These are phyloP conservation scores for Drosophila navojoa DNA, from an alignment of 1,140 invertebrate species.

Conservation along the genomic window DNA sequence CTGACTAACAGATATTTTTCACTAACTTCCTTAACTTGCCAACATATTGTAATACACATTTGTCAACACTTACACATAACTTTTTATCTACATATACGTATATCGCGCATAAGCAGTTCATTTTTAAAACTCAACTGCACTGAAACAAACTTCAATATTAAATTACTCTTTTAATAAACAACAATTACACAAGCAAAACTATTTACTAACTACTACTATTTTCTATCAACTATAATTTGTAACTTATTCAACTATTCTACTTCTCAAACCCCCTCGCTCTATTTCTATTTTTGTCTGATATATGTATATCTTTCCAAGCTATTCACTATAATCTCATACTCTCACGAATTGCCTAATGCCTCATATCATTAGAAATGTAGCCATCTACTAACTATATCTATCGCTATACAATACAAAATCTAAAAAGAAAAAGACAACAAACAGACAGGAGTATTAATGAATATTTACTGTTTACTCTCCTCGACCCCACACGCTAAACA, in stretches of 20 bases:
- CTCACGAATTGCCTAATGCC: constrained; percentile 27
- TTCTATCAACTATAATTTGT: constrained; percentile 2
- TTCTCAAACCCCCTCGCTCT: constrained; percentile 11
- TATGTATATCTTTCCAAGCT: constrained; percentile 28
- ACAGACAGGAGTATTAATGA: constrained; percentile 60
- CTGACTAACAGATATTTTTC: too few species aligned
- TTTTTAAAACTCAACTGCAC: neutral
- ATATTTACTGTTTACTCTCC: constrained; percentile 67
- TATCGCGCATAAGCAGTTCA: too few species aligned
- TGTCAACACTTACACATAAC: neutral
- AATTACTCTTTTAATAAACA: neutral
- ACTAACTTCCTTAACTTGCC: too few species aligned
- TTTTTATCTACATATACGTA: neutral
- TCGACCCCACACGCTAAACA: constrained; percentile 70
- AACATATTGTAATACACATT: neutral
- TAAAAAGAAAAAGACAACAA: neutral
- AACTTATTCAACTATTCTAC: constrained; percentile 3
- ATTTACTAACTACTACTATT: neutral
- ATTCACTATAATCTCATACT: constrained; percentile 29
- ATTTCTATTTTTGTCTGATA: constrained; percentile 25
- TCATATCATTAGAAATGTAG: constrained; percentile 34
- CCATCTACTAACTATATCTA: constrained; percentile 27
- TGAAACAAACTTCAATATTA: neutral
- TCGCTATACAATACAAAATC: constrained; percentile 6
- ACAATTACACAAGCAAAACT: constrained; percentile 9